Evolutionary conservation across 1,140 invertebrate species (phyloP), one percentile per base, ranked within the genome.

Genomic region (Trichonephila inaurata): DNA sequence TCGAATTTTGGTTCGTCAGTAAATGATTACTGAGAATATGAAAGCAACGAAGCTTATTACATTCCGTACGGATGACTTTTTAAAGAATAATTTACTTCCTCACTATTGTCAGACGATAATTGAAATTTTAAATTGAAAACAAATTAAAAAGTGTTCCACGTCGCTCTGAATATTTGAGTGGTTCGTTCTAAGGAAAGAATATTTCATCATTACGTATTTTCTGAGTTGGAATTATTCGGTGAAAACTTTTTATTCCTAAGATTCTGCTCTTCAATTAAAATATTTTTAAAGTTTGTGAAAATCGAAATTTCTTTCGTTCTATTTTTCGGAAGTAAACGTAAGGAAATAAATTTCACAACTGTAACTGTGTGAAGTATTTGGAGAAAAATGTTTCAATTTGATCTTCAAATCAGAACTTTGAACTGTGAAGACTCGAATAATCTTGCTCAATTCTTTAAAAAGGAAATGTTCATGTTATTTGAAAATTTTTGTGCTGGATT

Each of bases 81-180:
- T 69, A 28, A 12, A 69, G n/a, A 69, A n/a, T 69, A 69, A 69
- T 24, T 24, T 69, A 69, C 66, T 24, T 28, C 21, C 66, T 40
- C 33, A 24, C 10, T 21, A 69, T 69, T 69, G 66, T 69, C 21
- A 69, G 66, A 69, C n/a, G 24, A 24, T 69, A 69, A 69, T 69
- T 69, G 66, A 69, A 69, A 69, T 69, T 69, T 69, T 24, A 69
- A 24, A 69, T 69, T 69, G n/a, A 69, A 69, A 69, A 69, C 24
- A 24, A 69, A 69, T 24, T 12, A 24, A 69, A 14, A 69, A 69
- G n/a, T 69, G 24, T 69, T 69, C 24, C 10, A 51, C 10, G 51
- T 51, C 7, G 51, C 10, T 14, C 6, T 14, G 6, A 28, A 3
- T 69, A n/a, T 69, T 28, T 21, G 66, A 69, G 66, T 24, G 66